Percentiles rank a stretch among this genome's conserved stretches.
phyloP scores from a whole-genome alignment of 2,888 invertebrate species.

The Coelogynopora nodosa region DNA sequence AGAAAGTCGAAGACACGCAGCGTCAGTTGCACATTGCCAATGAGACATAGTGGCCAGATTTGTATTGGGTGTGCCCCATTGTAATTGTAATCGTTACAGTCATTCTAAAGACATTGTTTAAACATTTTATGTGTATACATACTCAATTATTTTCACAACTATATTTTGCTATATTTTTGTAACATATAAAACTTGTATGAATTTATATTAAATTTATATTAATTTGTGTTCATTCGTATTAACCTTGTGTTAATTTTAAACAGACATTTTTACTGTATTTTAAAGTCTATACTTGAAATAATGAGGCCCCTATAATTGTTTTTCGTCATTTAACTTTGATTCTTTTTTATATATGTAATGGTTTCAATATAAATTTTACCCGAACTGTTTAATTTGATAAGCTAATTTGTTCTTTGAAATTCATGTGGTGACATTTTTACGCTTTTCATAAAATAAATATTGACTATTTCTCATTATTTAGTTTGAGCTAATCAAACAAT shows the following conservation, averaged over 20 bases:
- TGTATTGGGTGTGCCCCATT: constrained; percentile 24
- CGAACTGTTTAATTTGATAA: too few species aligned
- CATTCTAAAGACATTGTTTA: constrained; percentile 14
- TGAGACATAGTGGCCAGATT: constrained; percentile 3
- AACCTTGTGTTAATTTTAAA: not conserved
- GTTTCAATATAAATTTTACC: too few species aligned
- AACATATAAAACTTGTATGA: constrained; percentile 19
- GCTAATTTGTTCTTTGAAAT: too few species aligned
- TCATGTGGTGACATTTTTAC: too few species aligned
- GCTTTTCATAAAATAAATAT: too few species aligned
- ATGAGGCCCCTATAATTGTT: constrained; percentile 22
- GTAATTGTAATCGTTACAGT: constrained; percentile 15
- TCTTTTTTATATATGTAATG: too few species aligned
- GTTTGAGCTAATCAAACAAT: too few species aligned
- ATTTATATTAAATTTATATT: too few species aligned
- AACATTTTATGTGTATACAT: not conserved
- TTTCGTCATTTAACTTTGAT: too few species aligned
- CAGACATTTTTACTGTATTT: not conserved
- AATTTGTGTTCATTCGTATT: too few species aligned
- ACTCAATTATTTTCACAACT: not conserved
- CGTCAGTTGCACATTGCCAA: constrained; percentile 1
- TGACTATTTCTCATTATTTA: too few species aligned
- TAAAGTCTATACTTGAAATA: not conserved
- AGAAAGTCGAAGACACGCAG: constrained; percentile 17
- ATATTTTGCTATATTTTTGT: not conserved